phyloP scores from a whole-genome alignment of 2,888 invertebrate species.

The Drosophila infuscata region DNA sequence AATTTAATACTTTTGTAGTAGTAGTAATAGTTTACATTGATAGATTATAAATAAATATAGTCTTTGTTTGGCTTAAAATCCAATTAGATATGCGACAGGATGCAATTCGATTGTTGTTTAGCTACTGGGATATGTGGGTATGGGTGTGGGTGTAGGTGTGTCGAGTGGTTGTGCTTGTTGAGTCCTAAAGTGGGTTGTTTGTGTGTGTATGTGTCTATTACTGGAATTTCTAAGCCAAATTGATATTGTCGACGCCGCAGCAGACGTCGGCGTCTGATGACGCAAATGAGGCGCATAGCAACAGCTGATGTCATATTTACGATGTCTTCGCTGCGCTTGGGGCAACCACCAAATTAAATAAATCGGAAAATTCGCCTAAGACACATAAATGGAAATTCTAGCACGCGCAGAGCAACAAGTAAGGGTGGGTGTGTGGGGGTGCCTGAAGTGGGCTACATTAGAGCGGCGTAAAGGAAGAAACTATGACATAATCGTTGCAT shows the following conservation, averaged over 20 bases:
- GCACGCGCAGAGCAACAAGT: conserved; percentile 49
- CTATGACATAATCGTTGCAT: conserved; percentile 27
- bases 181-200: not conserved
- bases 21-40: not conserved
- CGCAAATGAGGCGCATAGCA: conserved; percentile 62
- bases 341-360: conserved; percentile 62
- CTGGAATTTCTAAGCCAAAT: conserved; percentile 37
- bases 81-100: conserved; percentile 1
- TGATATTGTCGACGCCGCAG: conserved; percentile 32
- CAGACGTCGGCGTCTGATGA: conserved; percentile 47
- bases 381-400: conserved; percentile 70
- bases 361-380: conserved; percentile 66
- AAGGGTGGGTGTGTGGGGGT: conserved; percentile 1
- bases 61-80: not conserved
- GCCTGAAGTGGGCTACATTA: not conserved
- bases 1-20: not conserved
- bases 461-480: not conserved
- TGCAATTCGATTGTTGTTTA: conserved; percentile 12
- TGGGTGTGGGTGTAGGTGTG: not conserved
- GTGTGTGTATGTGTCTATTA: not conserved
- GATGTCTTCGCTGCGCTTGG: conserved; percentile 27
- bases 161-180: not conserved
- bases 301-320: conserved; percentile 55
- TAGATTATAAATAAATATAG: not conserved
- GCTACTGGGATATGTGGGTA: not conserved